A percentile compares a stretch with the other conserved stretches of the same genome.
These are phyloP conservation scores for Caenorhabditis sp. DNA, from an alignment of 2,888 invertebrate species.

Conservation along the genomic window DNA sequence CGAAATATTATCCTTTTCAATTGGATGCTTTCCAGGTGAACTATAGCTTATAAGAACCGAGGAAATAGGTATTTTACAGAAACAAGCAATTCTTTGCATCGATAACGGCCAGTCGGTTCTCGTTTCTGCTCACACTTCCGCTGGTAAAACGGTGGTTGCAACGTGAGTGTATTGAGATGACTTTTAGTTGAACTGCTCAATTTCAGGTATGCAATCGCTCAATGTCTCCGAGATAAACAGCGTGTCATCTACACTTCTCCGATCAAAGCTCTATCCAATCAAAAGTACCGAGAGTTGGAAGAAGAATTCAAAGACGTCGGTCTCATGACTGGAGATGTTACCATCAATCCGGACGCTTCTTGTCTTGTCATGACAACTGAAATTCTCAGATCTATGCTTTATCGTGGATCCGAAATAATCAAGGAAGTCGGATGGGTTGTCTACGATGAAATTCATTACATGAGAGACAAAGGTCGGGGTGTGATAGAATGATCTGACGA, in stretches of 20 bases:
- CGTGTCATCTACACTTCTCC: constrained; percentile 99
- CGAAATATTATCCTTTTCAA: constrained; percentile 94
- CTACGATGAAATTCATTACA: constrained; percentile 99
- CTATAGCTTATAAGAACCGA: neutral
- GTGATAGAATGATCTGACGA: neutral
- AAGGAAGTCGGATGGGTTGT: constrained; percentile 99
- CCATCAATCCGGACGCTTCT: constrained; percentile 97
- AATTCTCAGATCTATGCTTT: constrained; percentile 98
- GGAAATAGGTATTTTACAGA: constrained; percentile 88
- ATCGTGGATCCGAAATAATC: constrained; percentile 98
- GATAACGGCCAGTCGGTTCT: constrained; percentile 98
- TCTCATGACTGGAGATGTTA: constrained; percentile 96
- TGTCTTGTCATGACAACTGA: constrained; percentile 99
- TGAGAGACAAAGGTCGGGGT: constrained; percentile 92
- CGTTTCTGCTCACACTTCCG: constrained; percentile 99
- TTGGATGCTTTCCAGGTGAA: constrained; percentile 92
- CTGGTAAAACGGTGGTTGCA: constrained; percentile 97
- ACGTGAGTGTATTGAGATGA: constrained; percentile 87
- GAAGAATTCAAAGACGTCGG: constrained; percentile 93
- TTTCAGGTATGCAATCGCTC: constrained; percentile 92
- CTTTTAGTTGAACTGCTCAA: neutral
- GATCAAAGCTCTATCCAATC: constrained; percentile 98
- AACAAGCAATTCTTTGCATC: constrained; percentile 88
- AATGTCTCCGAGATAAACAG: constrained; percentile 94
- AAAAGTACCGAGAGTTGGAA: constrained; percentile 97